Evolutionary conservation across 2,888 invertebrate species (phyloP).

Genomic region (Cryptosula pallasiana): DNA sequence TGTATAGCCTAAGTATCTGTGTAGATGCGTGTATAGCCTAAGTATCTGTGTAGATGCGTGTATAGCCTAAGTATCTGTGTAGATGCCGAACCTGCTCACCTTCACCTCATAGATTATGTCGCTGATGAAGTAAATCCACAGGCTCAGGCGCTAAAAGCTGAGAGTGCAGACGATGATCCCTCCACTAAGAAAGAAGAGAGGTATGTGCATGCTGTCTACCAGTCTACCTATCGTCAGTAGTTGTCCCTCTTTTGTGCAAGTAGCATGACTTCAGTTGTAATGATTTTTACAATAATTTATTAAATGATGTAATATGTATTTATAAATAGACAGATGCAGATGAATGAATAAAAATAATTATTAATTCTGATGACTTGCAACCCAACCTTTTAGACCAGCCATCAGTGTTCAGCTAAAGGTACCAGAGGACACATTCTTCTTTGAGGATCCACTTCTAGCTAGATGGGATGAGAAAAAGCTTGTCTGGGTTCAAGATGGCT

Average conservation of each 20-base stretch:
- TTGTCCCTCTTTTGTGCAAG: too few species aligned
- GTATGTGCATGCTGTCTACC: too few species aligned
- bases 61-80: constrained; percentile 26
- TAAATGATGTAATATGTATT: too few species aligned
- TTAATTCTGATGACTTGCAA: too few species aligned
- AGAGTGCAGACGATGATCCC: background rate
- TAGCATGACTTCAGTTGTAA: too few species aligned
- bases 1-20: too few species aligned
- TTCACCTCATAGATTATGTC: constrained; percentile 40
- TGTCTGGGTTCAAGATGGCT: constrained; percentile 49
- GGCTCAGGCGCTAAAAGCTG: constrained; percentile 26
- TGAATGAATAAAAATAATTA: too few species aligned
- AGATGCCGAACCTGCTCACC: constrained; percentile 45
- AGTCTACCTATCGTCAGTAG: too few species aligned
- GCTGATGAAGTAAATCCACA: constrained; percentile 35
- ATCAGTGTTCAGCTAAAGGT: constrained; percentile 28
- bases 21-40: background rate
- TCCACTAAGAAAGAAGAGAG: constrained; percentile 12
- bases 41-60: constrained; percentile 25
- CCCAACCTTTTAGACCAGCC: constrained; percentile 23
- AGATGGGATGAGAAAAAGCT: constrained; percentile 46
- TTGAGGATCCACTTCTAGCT: constrained; percentile 51
- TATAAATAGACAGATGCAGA: too few species aligned
- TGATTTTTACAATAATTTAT: too few species aligned
- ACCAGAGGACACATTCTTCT: constrained; percentile 44